Conservation (phyloP, 2,797 vertebrate genomes). For the Syngnathus rostellatus region DNA sequence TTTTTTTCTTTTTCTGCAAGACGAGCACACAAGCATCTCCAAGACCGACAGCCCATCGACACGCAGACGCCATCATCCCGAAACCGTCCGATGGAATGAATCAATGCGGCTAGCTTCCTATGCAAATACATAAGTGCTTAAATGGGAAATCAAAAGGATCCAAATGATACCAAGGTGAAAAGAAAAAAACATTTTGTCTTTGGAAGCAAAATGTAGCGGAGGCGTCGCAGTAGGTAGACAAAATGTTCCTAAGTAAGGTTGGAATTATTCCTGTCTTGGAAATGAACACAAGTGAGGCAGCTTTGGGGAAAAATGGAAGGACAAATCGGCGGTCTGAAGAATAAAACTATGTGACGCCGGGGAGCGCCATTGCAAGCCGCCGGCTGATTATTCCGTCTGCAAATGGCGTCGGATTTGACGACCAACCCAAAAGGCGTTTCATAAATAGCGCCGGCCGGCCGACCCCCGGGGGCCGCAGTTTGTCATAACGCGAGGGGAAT, state of each 20-base stretch:
- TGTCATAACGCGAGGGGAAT: slow-evolving; percentile 75
- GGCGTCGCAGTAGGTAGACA: slow-evolving; percentile 20
- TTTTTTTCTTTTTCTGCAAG: slow-evolving; percentile 6
- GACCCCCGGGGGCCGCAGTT: slow-evolving; percentile 64
- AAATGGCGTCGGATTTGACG: slow-evolving; percentile 64
- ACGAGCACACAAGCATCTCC: slow-evolving; percentile 33
- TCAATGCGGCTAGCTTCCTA: background rate
- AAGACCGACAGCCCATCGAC: slow-evolving; percentile 30
- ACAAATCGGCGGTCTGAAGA: slow-evolving; percentile 29
- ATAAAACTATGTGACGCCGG: slow-evolving; percentile 25
- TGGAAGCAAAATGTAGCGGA: slow-evolving; percentile 23
- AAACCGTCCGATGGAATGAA: slow-evolving; percentile 1
- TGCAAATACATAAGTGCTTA: slow-evolving; percentile 1
- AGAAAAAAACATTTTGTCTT: slow-evolving; percentile 11
- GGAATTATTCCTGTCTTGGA: slow-evolving; percentile 40
- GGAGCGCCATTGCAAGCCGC: slow-evolving; percentile 52
- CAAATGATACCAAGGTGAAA: background rate
- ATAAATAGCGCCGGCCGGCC: slow-evolving; percentile 51
- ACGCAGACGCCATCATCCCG: slow-evolving; percentile 7
- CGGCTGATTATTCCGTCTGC: slow-evolving; percentile 65
- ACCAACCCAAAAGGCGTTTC: slow-evolving; percentile 63
- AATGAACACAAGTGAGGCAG: slow-evolving; percentile 17
- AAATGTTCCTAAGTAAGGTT: slow-evolving; percentile 34
- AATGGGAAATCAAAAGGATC: slow-evolving; percentile 2
- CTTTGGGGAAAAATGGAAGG: background rate